phyloP scores from a whole-genome alignment of 2,888 invertebrate genomes.

The Caenorhabditis wallacei region DNA sequence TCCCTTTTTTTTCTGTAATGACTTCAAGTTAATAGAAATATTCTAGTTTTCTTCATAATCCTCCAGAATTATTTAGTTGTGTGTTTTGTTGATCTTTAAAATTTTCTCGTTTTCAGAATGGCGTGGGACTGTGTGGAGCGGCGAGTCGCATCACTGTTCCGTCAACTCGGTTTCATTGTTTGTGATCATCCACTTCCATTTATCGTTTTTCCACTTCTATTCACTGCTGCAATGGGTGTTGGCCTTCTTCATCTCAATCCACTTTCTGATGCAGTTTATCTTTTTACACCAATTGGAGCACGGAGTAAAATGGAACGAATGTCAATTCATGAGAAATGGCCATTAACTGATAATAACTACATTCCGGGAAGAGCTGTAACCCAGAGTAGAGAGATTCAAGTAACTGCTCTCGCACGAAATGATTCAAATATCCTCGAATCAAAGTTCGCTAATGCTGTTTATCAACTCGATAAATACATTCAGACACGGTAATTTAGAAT shows the following conservation, averaged over 20 bases:
- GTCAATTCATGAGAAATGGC: conserved; percentile 83
- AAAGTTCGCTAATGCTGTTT: conserved; percentile 83
- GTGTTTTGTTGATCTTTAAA: too few relatives aligned
- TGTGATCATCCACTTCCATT: conserved; percentile 80
- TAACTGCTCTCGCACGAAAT: conserved; percentile 91
- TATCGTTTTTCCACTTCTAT: conserved; percentile 80
- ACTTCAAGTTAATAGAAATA: too few relatives aligned
- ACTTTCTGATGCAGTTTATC: conserved; percentile 81
- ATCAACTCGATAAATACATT: conserved; percentile 80
- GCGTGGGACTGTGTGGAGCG: conserved; percentile 78
- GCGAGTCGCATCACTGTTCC: conserved; percentile 78
- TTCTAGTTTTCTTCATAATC: too few relatives aligned
- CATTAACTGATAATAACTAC: conserved; percentile 81
- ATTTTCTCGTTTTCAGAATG: conserved; percentile 54
- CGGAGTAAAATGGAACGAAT: conserved; percentile 80
- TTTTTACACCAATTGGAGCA: conserved; percentile 81
- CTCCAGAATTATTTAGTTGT: too few relatives aligned
- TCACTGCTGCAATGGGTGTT: conserved; percentile 77
- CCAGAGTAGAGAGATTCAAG: conserved; percentile 81
- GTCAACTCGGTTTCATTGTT: conserved; percentile 78
- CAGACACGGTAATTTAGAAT: conserved; percentile 64
- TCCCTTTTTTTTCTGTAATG: conserved; percentile 2
- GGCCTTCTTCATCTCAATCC: conserved; percentile 80
- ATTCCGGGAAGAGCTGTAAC: conserved; percentile 83
- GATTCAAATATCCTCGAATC: conserved; percentile 89